These are phyloP conservation scores for Sebastes jordani DNA, from an alignment of 2,797 vertebrate genomes.

Conservation along the genomic window DNA sequence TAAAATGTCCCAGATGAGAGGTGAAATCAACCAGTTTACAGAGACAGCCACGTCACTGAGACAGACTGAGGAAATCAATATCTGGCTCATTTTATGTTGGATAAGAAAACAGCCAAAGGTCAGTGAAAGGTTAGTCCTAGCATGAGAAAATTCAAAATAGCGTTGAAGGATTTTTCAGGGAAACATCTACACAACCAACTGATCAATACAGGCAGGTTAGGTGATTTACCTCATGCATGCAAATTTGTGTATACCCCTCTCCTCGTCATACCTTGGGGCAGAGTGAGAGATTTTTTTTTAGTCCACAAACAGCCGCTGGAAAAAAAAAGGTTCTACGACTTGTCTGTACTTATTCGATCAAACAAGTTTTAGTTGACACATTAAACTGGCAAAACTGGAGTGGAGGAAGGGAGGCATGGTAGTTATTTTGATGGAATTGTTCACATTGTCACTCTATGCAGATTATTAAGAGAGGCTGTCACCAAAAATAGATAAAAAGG, in stretches of 20 bases:
- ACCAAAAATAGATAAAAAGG: neutral
- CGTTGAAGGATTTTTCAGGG: slow-evolving; percentile 14
- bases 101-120: slow-evolving; percentile 34
- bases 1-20: neutral
- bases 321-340: neutral
- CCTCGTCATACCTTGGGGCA: slow-evolving; percentile 90
- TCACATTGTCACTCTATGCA: neutral
- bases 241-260: slow-evolving; percentile 87
- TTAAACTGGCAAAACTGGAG: neutral
- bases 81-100: neutral
- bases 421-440: neutral
- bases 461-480: neutral
- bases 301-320: neutral
- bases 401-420: neutral
- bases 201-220: slow-evolving; percentile 60
- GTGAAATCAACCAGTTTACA: slow-evolving; percentile 13
- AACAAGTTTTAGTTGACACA: neutral
- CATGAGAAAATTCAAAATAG: slow-evolving; percentile 2
- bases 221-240: slow-evolving; percentile 87
- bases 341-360: neutral
- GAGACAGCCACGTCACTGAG: neutral
- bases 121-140: slow-evolving; percentile 46
- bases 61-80: slow-evolving; percentile 1
- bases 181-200: slow-evolving; percentile 49
- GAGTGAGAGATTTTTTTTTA: slow-evolving; percentile 58